Percentiles rank a stretch among this genome's conserved stretches.
Conservation (phyloP, 2,113 vertebrate species). For the Ailuropoda melanoleuca region DNA sequence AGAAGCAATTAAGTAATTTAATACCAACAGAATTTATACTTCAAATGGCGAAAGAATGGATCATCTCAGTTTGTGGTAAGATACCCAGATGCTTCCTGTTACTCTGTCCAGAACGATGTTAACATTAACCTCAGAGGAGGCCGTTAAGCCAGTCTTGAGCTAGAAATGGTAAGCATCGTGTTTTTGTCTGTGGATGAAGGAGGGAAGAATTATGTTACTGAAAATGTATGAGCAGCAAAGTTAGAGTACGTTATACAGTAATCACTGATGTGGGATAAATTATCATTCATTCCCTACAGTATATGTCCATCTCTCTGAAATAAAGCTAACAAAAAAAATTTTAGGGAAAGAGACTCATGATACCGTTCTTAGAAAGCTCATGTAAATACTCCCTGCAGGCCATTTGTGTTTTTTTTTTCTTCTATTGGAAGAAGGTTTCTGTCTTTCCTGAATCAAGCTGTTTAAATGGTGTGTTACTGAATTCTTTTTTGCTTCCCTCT, state of each 20-base stretch:
- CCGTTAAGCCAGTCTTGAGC: constrained; percentile 37
- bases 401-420: background rate
- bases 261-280: background rate
- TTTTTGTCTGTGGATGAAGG: background rate
- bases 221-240: background rate
- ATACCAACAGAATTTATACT: constrained; percentile 43
- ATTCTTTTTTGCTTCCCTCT: background rate
- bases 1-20: constrained; percentile 39
- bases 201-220: background rate
- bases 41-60: background rate
- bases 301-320: background rate
- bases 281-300: background rate
- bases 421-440: background rate
- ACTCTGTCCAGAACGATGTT: constrained; percentile 34
- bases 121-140: constrained; percentile 62
- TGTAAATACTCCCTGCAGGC: background rate
- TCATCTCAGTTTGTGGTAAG: constrained; percentile 44
- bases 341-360: background rate
- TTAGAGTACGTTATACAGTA: background rate
- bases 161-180: background rate
- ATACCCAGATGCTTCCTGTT: constrained; percentile 73
- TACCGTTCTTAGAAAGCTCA: background rate
- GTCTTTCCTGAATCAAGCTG: background rate
- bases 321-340: constrained; percentile 15
- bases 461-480: background rate